Evolutionary conservation across 2,113 vertebrate species (phyloP), one percentile per base, ranked within the genome.

Genomic region (Uria lomvia): DNA sequence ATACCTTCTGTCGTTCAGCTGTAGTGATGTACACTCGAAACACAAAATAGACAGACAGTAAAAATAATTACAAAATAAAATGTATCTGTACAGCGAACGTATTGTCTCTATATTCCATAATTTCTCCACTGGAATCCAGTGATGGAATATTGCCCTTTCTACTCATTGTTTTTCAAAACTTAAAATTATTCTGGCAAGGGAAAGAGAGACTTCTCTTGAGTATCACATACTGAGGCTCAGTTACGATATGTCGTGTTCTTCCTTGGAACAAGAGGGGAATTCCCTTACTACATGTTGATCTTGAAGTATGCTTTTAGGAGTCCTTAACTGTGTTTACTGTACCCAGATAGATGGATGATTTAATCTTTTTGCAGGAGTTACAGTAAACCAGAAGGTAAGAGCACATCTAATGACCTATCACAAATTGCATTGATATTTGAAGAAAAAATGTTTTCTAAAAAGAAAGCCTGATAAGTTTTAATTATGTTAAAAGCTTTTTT

Each of bases 391-490:
- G 49, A 71, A 75, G 53, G 60, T 56, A 92, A 72, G 8, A 71
- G 24, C 22, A 34, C 19, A 87, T 75, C 71, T 82, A 76, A 60
- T 83, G 11, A 72, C 27, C 34, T 63, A 94, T 68, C 63, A 92
- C 75, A 45, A 70, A 94, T 15, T 32, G 34, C 42, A 63, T 4
- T 63, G 24, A 26, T 52, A 88, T 70, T 76, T 89, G 56, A 93
- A 60, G 60, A 71, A 96, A 94, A 58, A 92, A 47, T 36, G 4
- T 73, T 91, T 81, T 76, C 36, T 79, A 59, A 47, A 82, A 90
- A 40, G 32, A 92, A 59, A 90, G 18, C 8, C 29, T 36, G 20
- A 59, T 42, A 92, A 63, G 9, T 71, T 86, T 59, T 11, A 65
- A 45, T 53, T 47, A 67, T 5, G 2, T 55, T 90, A 56, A 88